Conservation (phyloP, 2,888 invertebrate genomes). For the Idaea straminata region DNA sequence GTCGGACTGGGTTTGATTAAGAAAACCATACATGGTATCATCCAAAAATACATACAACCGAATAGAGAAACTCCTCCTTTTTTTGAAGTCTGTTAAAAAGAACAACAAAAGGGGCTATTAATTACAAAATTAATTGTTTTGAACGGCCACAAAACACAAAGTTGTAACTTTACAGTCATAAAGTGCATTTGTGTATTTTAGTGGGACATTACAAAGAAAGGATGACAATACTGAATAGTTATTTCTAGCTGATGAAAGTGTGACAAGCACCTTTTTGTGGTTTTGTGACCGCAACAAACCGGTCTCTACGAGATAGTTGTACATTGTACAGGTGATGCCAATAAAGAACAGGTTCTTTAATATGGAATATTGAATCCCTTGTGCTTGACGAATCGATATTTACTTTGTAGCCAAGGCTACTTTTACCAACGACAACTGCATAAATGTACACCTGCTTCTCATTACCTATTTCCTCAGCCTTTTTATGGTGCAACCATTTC, state of each 20-base stretch:
- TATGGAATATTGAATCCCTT: slow-evolving; percentile 46
- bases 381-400: slow-evolving; percentile 23
- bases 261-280: slow-evolving; percentile 56
- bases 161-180: not conserved
- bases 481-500: not conserved
- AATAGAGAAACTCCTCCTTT: too few species aligned
- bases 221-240: slow-evolving; percentile 24
- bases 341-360: slow-evolving; percentile 58
- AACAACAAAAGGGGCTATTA: not conserved
- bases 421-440: slow-evolving; percentile 38
- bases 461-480: not conserved
- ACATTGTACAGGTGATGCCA: slow-evolving; percentile 59
- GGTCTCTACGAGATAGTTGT: slow-evolving; percentile 53
- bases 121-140: not conserved
- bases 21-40: too few species aligned
- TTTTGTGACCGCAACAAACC: slow-evolving; percentile 60
- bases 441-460: not conserved
- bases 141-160: not conserved
- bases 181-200: not conserved
- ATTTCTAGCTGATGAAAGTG: slow-evolving; percentile 46
- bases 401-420: slow-evolving; percentile 36
- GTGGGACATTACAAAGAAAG: slow-evolving; percentile 6
- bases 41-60: too few species aligned
- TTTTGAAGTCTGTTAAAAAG: too few species aligned
- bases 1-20: too few species aligned